Evolutionary conservation across 2,888 invertebrate species (phyloP), one percentile per base, ranked within the genome.

Genomic region (Unio delphinus): DNA sequence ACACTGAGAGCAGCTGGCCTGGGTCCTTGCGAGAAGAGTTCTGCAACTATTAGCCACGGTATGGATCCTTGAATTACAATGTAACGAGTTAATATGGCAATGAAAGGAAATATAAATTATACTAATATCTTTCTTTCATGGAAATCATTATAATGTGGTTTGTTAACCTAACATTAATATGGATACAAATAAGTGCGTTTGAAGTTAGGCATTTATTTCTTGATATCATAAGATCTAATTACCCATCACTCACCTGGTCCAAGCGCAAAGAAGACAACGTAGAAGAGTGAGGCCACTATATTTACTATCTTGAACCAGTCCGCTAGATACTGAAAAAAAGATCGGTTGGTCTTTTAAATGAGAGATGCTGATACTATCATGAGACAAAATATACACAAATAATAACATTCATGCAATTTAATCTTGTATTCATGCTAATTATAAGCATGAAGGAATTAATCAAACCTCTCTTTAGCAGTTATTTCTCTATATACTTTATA

Each of bases 31-130:
- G 96, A 96, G 92, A 98, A 98, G 82, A 98, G 93, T 91, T 98
- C 98, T 76, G 98, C 96, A 67, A 97, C 98, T 90, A 98, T 97
- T 93, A 98, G 95, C 98, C 98, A 98, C 30, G 98, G 98, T 88
- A 98, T 98, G 80, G 97, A 97, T 79, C 98, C 98, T 90, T 70
- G 5, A 74, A 79, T 8, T 65, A 58, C 20, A 20, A 57, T 26
- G 26, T 0, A 26, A 23, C 4, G 57, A 17, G 28, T 28, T 56
- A 55, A 15, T 28, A 61, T 18, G 4, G 11, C 8, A 26, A 68
- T 54, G n/a, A 17, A 64, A 55, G 34, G 0, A 64, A 20, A 26
- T 26, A 62, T 1, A 62, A 18, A 28, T 1, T 26, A n/a, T 62
- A 62, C 62, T 4, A 15, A 23, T 28, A 45, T 55, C 7, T 61